phyloP scores from a whole-genome alignment of 2,797 vertebrate species.

The Crax fasciolata region DNA sequence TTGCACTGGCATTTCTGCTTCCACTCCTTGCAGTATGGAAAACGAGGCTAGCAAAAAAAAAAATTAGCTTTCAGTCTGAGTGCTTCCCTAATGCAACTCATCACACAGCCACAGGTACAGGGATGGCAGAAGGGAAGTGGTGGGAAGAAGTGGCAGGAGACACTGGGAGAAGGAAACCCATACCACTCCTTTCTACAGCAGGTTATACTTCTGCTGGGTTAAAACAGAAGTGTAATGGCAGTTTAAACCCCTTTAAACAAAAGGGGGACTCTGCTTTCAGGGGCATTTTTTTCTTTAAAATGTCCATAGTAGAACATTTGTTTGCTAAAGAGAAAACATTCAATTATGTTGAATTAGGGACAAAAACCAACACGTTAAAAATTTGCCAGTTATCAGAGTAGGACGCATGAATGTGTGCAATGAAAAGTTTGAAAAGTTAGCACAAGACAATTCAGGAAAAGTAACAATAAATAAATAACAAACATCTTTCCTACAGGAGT shows the following conservation, averaged over 20 bases:
- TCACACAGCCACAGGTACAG: background rate
- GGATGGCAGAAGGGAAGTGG: background rate
- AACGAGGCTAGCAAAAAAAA: slow-evolving; percentile 5
- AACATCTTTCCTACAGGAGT: background rate
- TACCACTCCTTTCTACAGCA: background rate
- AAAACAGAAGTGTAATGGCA: background rate
- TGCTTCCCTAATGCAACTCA: background rate
- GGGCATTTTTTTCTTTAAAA: background rate
- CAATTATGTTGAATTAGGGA: background rate
- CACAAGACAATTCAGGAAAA: background rate
- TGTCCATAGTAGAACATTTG: background rate
- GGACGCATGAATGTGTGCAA: background rate
- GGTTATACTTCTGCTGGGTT: background rate
- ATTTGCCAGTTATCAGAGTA: background rate
- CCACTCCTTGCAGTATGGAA: background rate
- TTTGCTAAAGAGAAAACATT: slow-evolving; percentile 3
- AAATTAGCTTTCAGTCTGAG: background rate
- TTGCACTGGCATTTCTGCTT: background rate
- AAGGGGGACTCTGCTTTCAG: background rate
- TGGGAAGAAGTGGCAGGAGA: background rate
- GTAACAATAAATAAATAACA: background rate
- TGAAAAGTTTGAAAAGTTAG: background rate
- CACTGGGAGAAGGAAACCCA: background rate
- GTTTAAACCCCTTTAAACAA: background rate
- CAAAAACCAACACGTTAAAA: background rate